Evolutionary conservation across 2,888 invertebrate species (phyloP).

Genomic region (Eurois occulta): DNA sequence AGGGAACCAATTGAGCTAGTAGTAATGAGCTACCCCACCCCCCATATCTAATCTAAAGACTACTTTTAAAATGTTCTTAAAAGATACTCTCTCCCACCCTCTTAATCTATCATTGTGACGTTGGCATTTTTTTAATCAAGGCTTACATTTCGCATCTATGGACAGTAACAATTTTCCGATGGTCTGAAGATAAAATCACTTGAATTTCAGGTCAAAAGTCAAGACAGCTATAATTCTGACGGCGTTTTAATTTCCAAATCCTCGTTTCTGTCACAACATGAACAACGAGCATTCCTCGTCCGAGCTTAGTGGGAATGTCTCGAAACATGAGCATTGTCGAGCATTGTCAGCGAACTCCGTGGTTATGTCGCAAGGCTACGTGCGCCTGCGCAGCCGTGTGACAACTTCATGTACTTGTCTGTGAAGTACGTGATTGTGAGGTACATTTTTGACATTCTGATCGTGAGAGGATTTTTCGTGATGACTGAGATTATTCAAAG

Average conservation of each 20-base stretch:
- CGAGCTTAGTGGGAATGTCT: conserved; percentile 64
- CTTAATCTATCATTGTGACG: background rate
- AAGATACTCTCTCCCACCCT: background rate
- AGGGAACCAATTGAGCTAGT: background rate
- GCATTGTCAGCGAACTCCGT: conserved; percentile 64
- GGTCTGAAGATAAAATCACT: background rate
- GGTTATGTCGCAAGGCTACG: conserved; percentile 67
- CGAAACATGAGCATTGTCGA: conserved; percentile 69
- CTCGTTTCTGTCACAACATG: conserved; percentile 7
- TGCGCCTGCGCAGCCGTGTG: conserved; percentile 63
- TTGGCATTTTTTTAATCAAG: background rate
- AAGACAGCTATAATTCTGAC: background rate
- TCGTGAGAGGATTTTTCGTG: conserved; percentile 32
- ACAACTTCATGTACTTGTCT: conserved; percentile 58
- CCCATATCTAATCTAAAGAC: background rate
- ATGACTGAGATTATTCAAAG: background rate
- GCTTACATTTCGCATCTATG: background rate
- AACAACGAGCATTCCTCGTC: conserved; percentile 31
- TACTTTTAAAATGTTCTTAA: background rate
- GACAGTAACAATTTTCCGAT: background rate
- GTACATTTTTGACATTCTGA: conserved; percentile 42
- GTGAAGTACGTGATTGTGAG: conserved; percentile 31
- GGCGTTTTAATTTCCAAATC: background rate
- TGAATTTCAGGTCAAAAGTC: background rate
- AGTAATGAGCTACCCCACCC: too few relatives aligned